Percentiles rank a stretch among this genome's conserved stretches.
Evolutionary conservation across 2,888 invertebrate genomes (phyloP).

Genomic region (Tiliacea aurago): DNA sequence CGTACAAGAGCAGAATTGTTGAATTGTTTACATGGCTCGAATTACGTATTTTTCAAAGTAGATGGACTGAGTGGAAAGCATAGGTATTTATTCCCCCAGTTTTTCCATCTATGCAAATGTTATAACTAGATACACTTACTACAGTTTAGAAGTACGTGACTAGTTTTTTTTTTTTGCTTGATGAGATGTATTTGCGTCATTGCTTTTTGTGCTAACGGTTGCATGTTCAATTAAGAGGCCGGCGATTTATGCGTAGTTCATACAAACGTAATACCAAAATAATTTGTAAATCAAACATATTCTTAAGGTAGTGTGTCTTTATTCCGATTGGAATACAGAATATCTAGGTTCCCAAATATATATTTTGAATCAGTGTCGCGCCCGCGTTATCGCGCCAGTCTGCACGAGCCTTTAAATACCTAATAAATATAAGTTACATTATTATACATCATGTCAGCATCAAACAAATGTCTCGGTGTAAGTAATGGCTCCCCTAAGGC

Average conservation of each 20-base stretch:
- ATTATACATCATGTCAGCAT: too few species aligned
- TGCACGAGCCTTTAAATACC: too few species aligned
- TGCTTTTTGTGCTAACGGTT: slow-evolving; percentile 1
- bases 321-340: too few species aligned
- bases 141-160: background rate
- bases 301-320: too few species aligned
- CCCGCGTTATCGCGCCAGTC: too few species aligned
- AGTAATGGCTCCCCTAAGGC: background rate
- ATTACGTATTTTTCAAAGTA: slow-evolving; percentile 48
- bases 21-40: slow-evolving; percentile 43
- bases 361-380: too few species aligned
- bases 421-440: too few species aligned
- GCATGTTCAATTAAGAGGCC: background rate
- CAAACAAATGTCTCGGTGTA: background rate
- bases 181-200: background rate
- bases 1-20: slow-evolving; percentile 16
- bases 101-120: slow-evolving; percentile 35
- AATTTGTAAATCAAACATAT: too few species aligned
- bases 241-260: too few species aligned
- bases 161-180: background rate
- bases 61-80: slow-evolving; percentile 13
- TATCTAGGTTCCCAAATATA: too few species aligned
- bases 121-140: slow-evolving; percentile 5
- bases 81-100: slow-evolving; percentile 26
- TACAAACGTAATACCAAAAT: too few species aligned